A percentile compares a stretch with the other conserved stretches of the same genome.
phyloP scores from a whole-genome alignment of 2,888 invertebrate species.

The Nephrotoma flavescens region DNA sequence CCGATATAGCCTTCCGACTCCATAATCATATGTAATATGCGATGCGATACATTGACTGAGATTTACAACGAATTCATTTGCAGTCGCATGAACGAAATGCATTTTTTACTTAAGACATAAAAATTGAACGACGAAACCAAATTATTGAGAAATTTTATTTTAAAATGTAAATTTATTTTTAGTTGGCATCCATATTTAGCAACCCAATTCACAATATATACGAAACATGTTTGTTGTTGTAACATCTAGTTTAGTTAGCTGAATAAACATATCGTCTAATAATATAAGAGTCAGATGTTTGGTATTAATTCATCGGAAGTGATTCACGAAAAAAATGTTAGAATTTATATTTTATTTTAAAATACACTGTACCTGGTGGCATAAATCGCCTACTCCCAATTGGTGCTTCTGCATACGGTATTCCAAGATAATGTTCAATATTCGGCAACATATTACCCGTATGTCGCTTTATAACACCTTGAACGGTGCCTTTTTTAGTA shows the following conservation, averaged over 20 bases:
- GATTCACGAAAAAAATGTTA: background rate
- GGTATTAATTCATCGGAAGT: background rate
- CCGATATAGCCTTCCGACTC: too few relatives aligned
- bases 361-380: slow-evolving; percentile 48
- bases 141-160: background rate
- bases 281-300: background rate
- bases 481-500: slow-evolving; percentile 50
- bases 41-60: too few relatives aligned
- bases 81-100: background rate
- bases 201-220: background rate
- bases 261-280: background rate
- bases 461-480: slow-evolving; percentile 47
- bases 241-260: background rate
- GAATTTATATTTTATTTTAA: background rate
- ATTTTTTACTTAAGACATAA: background rate
- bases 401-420: slow-evolving; percentile 72
- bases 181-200: background rate
- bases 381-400: slow-evolving; percentile 62
- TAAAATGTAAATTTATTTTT: background rate
- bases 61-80: too few relatives aligned
- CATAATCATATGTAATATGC: too few relatives aligned
- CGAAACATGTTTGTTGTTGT: background rate
- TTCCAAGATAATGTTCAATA: slow-evolving; percentile 61
- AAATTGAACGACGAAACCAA: background rate
- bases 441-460: slow-evolving; percentile 43